Evolutionary conservation across 2,888 invertebrate species (phyloP), one percentile per base, ranked within the genome.

Genomic region (Acronicta alni): DNA sequence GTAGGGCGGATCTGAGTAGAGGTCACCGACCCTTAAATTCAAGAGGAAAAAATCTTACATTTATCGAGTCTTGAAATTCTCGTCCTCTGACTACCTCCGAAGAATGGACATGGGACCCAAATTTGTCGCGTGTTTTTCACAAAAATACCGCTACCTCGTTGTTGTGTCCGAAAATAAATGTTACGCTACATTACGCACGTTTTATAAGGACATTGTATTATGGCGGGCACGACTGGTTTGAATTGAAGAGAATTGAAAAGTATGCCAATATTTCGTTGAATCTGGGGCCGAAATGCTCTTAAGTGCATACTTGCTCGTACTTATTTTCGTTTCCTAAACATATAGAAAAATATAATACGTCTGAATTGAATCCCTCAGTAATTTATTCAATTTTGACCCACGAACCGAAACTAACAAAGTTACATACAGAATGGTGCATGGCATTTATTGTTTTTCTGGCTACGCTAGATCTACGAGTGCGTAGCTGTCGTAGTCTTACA

Each of bases 101-200:
- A 84, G 86, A 89, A 90, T 81, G 85, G 72, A 73, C 80, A 58
- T 72, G 76, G 5, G 75, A 67, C 77, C 78, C 70, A 75, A 81
- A 80, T 78, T 67, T 68, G 68, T 65, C 67, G 75, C 78, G 55
- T 70, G 76, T 80, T 84, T 86, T 79, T 63, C 68, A 57, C 64
- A 66, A 75, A 80, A 80, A 77, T 89, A 89, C 90, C 90, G 92
- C 86, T 91, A 89, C 80, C 74, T 84, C 79, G 81, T 78, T 84
- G 81, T 79, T 73, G 61, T 35, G 46, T 68, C 75, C 77, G 77
- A 82, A 88, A 86, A 87, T 88, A 88, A 87, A 87, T 80, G 77
- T 87, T 83, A 82, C 80, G 79, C 77, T 77, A 79, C 71, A 81
- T 84, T 83, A 84, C 80, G 72, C 70, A 72, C 61, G 55, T 44